Base-by-base conservation (phyloP, 2,113 vertebrate species). In the Xiphophorus hellerii region DNA sequence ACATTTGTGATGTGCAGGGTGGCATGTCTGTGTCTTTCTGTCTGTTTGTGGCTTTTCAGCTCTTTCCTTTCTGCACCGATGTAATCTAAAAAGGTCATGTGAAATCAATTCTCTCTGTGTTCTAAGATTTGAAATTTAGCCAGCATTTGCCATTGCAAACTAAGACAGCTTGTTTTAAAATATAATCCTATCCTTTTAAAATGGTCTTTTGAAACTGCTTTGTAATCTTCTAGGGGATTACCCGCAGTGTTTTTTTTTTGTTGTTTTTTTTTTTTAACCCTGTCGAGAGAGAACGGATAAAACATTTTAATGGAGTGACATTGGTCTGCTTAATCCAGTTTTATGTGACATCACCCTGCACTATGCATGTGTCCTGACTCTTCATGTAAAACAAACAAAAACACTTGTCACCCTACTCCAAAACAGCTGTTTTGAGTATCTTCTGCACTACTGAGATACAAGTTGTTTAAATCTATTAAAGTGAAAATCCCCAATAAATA, bases 1-100 rank as follows among this genome's bases (percentile, higher is more conserved):
- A 14, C 13, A 42, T 48, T 15, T 48, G 44, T 48, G 44, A 48
- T 48, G 62, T 88, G 88, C 61, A 73, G 76, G 33, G 35, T 37
- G 84, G 71, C 63, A 51, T 63, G 22, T 25, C 71, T 28, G 1
- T 60, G 70, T 74, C 66, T 15, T 48, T 69, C 75, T 74, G 48
- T 85, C 71, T 67, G 8, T 27, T 14, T 42, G 65, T 58, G 71
- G 13, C 72, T 39, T 22, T 68, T 54, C 73, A 68, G 42, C 76
- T 44, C 61, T 69, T 69, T 7, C 31, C 48, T 76, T 58, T 73
- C 67, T 48, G 77, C 83, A 71, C 86, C 90, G 76, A 89, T 84
- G 69, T 77, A 82, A 89, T 84, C 66, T 69, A 90, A 92, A 85
- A 82, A 90, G 86, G 88, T 92, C 88, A 93, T 81, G 62, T 88